Percentiles rank a stretch among this genome's conserved stretches.
Evolutionary conservation across 2,113 vertebrate genomes (phyloP).

Genomic region (Corydoras sp.): DNA sequence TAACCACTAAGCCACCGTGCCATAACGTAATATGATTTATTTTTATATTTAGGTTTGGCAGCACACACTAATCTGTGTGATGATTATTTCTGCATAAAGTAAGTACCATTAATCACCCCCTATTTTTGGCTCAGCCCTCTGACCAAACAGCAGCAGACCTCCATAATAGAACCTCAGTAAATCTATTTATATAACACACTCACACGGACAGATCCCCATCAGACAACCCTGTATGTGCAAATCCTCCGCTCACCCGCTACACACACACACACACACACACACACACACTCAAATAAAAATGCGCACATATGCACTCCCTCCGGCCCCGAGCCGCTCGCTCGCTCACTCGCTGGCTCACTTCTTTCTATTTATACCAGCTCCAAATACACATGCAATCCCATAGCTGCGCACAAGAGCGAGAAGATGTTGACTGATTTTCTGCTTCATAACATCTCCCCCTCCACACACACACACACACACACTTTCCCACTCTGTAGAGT

Average conservation of each 20-base stretch:
- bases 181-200: constrained; percentile 32
- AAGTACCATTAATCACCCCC: constrained; percentile 42
- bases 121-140: constrained; percentile 54
- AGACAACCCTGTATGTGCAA: constrained; percentile 32
- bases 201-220: constrained; percentile 18
- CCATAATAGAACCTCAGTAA: constrained; percentile 23
- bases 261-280: constrained; percentile 7
- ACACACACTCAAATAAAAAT: constrained; percentile 14
- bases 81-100: constrained; percentile 23
- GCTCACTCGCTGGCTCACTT: constrained; percentile 19
- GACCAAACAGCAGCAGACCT: constrained; percentile 42
- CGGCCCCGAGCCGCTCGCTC: constrained; percentile 20
- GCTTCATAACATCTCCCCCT: constrained; percentile 15
- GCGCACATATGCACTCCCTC: constrained; percentile 28
- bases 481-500: constrained; percentile 19
- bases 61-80: no score
- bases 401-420: constrained; percentile 27
- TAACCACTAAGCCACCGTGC: no score
- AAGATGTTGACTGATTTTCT: constrained; percentile 29
- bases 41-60: no score
- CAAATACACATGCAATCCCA: constrained; percentile 28
- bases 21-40: no score
- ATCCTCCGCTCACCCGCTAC: constrained; percentile 19
- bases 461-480: background rate
- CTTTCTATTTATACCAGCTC: constrained; percentile 44